Base-by-base conservation (phyloP, 2,797 vertebrate genomes). In the Pseudochirops corinnae region DNA sequence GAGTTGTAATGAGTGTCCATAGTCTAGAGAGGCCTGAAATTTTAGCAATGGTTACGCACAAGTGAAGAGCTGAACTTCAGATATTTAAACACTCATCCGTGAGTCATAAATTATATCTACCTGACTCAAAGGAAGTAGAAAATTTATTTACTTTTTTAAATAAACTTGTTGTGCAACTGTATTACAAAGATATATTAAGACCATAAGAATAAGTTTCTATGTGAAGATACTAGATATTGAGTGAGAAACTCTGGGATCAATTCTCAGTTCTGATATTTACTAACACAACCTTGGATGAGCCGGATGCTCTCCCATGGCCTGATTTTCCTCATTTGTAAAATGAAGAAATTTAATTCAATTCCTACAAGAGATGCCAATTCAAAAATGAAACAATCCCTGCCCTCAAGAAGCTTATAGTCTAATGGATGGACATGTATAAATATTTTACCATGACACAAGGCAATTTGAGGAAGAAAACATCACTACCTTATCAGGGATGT, bases 11-110 rank as follows among this genome's bases (percentile, higher is more conserved):
- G 90, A 94, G 94, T 53, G 29, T 93, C 95, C 95, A 94, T 56
- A 91, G 92, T 90, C 95, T 21, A 93, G 18, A 67, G 92, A 95
- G 94, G 5, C 31, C 39, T 96, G 96, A 91, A 67, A 96, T 28
- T 97, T 96, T 95, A 97, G 93, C 94, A 93, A 95, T 94, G 93
- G 92, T 95, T 96, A 92, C n/a, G 16, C 21, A 0, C 67, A 91
- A 96, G 94, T 92, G 96, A 92, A 39, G 33, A 96, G 97, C 39
- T 56, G 94, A 94, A 82, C 9, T 82, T 24, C 6, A 46, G 39
- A 82, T 21, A 82, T 82, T 4, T 82, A 82, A 39, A 82, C 21
- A 82, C 28, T 39, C 18, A 82, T 18, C n/a, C 10, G 16, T 24
- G n/a, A 46, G 67, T 82, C 18, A 82, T 82, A 18, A 82, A 82